These are phyloP conservation scores for Percopsis transmontana DNA, from an alignment of 2,113 vertebrate genomes.

Conservation along the genomic window DNA sequence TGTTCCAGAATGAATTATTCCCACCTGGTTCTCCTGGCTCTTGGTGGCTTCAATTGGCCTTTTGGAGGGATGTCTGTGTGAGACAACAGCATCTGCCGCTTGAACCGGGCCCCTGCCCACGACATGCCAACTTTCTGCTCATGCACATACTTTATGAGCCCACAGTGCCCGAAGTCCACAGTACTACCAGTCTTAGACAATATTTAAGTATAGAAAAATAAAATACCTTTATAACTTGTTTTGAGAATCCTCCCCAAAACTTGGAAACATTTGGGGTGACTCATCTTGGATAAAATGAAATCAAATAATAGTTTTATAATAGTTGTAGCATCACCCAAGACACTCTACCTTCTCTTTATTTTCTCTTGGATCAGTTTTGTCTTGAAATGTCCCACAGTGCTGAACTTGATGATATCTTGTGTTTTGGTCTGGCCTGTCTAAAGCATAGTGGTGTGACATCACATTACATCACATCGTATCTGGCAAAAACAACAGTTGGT, in stretches of 20 bases:
- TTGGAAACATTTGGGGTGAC: neutral
- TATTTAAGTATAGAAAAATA: neutral
- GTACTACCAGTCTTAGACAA: neutral
- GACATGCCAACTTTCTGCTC: neutral
- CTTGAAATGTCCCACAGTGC: too few relatives aligned
- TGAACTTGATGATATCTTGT: too few relatives aligned
- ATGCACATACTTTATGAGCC: too few relatives aligned
- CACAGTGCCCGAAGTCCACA: too few relatives aligned
- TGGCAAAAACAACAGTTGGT: too few relatives aligned
- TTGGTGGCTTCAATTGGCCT: neutral
- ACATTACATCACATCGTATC: too few relatives aligned
- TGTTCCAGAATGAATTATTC: slow-evolving; percentile 6
- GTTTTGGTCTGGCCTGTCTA: too few relatives aligned
- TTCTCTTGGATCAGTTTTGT: too few relatives aligned
- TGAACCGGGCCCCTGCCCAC: neutral
- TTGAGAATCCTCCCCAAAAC: neutral
- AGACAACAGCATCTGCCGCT: slow-evolving; percentile 5
- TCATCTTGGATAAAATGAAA: neutral
- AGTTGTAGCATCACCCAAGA: neutral
- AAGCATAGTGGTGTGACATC: too few relatives aligned
- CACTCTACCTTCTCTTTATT: neutral
- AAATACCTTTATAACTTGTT: neutral
- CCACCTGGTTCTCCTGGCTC: neutral
- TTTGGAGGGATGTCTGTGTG: neutral
- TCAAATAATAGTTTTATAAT: neutral